phyloP scores from a whole-genome alignment of 1,140 invertebrate genomes.

The Macrobrachium nipponense region DNA sequence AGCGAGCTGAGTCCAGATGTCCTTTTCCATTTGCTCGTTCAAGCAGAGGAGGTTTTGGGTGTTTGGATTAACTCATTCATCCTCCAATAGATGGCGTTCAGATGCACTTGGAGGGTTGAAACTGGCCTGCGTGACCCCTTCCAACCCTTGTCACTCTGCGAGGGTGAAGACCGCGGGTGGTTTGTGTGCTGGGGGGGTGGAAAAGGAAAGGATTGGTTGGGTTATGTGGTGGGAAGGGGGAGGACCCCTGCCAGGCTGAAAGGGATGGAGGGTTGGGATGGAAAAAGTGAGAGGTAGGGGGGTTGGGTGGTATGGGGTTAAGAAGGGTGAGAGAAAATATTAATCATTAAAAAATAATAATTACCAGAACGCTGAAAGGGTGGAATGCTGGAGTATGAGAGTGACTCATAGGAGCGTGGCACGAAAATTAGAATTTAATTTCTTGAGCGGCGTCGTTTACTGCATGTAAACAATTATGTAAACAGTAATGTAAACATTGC shows the following conservation, averaged over 20 bases:
- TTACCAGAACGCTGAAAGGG: too few species aligned
- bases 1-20: too few species aligned
- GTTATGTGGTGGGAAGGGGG: conserved; percentile 8
- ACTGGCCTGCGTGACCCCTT: conserved; percentile 19
- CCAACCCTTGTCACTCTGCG: conserved; percentile 6
- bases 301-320: not conserved
- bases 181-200: not conserved
- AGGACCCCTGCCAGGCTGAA: conserved; percentile 17
- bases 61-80: conserved; percentile 37
- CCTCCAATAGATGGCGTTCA: conserved; percentile 55
- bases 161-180: not conserved
- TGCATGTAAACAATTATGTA: too few species aligned
- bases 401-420: too few species aligned
- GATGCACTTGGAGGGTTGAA: conserved; percentile 44
- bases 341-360: too few species aligned
- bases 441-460: too few species aligned
- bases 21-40: not conserved
- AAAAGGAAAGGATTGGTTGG: conserved; percentile 2
- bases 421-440: too few species aligned
- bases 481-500: too few species aligned
- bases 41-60: not conserved
- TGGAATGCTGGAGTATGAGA: too few species aligned
- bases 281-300: not conserved
- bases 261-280: not conserved
- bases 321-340: too few species aligned